phyloP scores from a whole-genome alignment of 1,140 invertebrate species.

The Zaprionus inermis region DNA sequence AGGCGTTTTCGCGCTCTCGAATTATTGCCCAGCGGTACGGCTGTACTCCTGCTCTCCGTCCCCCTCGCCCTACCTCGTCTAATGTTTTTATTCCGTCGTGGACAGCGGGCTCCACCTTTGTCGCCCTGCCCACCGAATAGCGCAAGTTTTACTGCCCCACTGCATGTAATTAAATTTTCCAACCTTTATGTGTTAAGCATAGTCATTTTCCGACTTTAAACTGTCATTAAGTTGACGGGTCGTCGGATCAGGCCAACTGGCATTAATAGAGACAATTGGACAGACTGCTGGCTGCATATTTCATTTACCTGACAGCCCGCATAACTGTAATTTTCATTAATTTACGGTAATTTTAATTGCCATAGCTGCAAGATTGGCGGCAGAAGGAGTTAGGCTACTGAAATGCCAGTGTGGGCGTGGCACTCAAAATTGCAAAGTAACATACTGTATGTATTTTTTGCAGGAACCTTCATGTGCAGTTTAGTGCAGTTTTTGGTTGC shows the following conservation, averaged over 20 bases:
- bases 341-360: conserved; percentile 70
- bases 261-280: conserved; percentile 7
- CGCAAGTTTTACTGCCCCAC: conserved; percentile 15
- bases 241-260: conserved; percentile 20
- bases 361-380: conserved; percentile 2
- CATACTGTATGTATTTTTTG: no score
- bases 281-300: background rate
- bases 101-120: conserved; percentile 24
- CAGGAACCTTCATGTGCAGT: no score
- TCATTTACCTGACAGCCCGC: conserved; percentile 49
- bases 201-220: conserved; percentile 62
- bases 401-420: no score
- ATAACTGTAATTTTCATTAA: conserved; percentile 75
- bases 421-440: no score
- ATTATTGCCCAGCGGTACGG: conserved; percentile 32
- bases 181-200: conserved; percentile 77
- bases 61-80: conserved; percentile 14
- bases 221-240: conserved; percentile 27
- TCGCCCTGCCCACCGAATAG: conserved; percentile 21
- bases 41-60: background rate
- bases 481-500: no score
- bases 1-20: conserved; percentile 30
- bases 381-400: background rate
- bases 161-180: conserved; percentile 79
- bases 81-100: conserved; percentile 42